phyloP scores from a whole-genome alignment of 2,113 vertebrate genomes.

The Syngnathus typhle region DNA sequence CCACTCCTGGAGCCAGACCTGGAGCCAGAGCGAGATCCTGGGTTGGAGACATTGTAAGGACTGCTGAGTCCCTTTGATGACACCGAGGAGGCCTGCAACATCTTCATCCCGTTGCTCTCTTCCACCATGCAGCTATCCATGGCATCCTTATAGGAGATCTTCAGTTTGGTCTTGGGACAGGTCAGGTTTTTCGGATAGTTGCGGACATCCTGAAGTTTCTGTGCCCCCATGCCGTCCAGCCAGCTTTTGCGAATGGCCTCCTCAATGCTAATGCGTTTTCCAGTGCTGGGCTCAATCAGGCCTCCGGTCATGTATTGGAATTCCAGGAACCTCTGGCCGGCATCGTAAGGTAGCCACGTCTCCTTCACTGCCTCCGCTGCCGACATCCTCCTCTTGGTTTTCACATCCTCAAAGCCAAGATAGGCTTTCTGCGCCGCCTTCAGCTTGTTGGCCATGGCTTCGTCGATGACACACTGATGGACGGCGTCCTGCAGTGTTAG shows the following conservation, averaged over 20 bases:
- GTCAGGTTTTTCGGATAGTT: constrained; percentile 86
- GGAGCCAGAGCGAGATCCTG: constrained; percentile 85
- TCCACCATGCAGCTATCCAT: constrained; percentile 96
- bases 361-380: constrained; percentile 93
- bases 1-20: constrained; percentile 74
- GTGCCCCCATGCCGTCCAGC: constrained; percentile 81
- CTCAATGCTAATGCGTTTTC: constrained; percentile 78
- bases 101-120: constrained; percentile 84
- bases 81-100: constrained; percentile 89
- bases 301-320: constrained; percentile 95
- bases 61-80: constrained; percentile 96
- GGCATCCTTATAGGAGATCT: constrained; percentile 95
- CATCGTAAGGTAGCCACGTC: constrained; percentile 92
- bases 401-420: constrained; percentile 88
- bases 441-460: constrained; percentile 84
- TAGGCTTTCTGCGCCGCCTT: constrained; percentile 93
- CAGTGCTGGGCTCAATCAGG: constrained; percentile 80
- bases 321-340: constrained; percentile 92
- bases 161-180: constrained; percentile 97
- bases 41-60: constrained; percentile 89
- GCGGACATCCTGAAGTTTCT: constrained; percentile 85
- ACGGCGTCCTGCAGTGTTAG: constrained; percentile 83
- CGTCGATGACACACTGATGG: constrained; percentile 81
- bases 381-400: constrained; percentile 86
- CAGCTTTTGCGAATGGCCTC: constrained; percentile 86